Evolutionary conservation across 2,888 invertebrate species (phyloP), one percentile per base, ranked within the genome.

Genomic region (Aleiodes leptofemur): DNA sequence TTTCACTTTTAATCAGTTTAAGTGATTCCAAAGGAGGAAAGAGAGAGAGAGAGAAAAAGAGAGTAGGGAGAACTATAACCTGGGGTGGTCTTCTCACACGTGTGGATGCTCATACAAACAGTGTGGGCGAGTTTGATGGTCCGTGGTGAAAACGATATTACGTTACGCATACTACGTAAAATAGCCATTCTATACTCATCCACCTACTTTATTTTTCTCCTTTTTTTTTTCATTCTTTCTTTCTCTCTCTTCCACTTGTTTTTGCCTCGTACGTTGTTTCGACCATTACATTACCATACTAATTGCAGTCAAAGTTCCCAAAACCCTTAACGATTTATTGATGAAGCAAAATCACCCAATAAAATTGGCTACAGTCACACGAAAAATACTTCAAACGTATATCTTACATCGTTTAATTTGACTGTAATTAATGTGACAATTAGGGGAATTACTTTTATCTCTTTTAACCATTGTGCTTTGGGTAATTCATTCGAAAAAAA

Each of bases 1-100:
- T 80, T 82, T 79, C 82, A 76, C 71, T 82, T 82, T 84, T 86
- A 86, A 86, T 86, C 85, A 85, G 83, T 86, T 86, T 84, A 84
- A 86, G 86, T 85, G 86, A 85, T 86, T 86, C 81, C 81, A 82
- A 85, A 85, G 82, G 84, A 79, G 76, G 79, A 71, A 43, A 23
- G 23, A 23, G 23, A 23, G 23, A 23, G 57, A n/a, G 72, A 73
- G 71, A 79, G 76, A 73, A 68, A 74, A 70, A 79, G 74, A 73
- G 69, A 74, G 70, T 57, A 72, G 59, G n/a, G 51, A 64, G 61
- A 59, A 59, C 14, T 61, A 57, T 72, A 55, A 13, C 57, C n/a
- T 76, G 78, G 79, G 80, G 80, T 81, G 79, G 81, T 81, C 77
- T 77, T 74, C 69, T 50, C 69, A 61, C 57, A 73, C 69, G 69